A percentile compares a stretch with the other conserved stretches of the same genome.
phyloP scores from a whole-genome alignment of 2,888 invertebrate species.

The Lacanobia wlatinum region DNA sequence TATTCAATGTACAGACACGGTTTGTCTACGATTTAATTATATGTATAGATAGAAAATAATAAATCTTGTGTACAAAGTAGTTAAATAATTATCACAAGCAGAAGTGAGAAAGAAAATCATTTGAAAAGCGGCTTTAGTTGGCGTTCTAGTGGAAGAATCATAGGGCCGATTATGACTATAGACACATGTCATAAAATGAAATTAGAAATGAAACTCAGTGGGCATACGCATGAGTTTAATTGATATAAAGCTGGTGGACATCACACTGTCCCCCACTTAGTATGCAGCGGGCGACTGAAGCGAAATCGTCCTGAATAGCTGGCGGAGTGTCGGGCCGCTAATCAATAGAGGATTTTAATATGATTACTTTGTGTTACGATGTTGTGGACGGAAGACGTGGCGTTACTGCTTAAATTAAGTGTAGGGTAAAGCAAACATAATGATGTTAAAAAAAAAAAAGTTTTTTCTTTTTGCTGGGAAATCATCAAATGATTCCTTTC shows the following conservation, averaged over 20 bases:
- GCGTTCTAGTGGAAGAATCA: too few species aligned
- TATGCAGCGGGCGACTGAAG: conserved; percentile 77
- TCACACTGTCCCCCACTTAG: conserved; percentile 69
- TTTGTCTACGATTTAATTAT: too few species aligned
- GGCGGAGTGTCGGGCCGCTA: conserved; percentile 54
- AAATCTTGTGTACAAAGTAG: too few species aligned
- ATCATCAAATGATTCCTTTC: too few species aligned
- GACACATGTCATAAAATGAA: conserved; percentile 33
- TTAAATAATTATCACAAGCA: too few species aligned
- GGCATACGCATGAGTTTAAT: conserved; percentile 54
- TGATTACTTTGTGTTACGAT: conserved; percentile 55
- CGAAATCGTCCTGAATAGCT: conserved; percentile 85
- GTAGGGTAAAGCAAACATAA: too few species aligned
- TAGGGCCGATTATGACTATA: not conserved
- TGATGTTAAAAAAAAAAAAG: too few species aligned
- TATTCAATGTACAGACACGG: too few species aligned
- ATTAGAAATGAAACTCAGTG: conserved; percentile 56
- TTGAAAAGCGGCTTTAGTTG: too few species aligned
- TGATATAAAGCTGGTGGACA: conserved; percentile 55
- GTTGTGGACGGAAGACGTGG: conserved; percentile 9
- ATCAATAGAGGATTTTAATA: conserved; percentile 64
- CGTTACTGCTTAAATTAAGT: not conserved
- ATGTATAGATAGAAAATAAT: too few species aligned
- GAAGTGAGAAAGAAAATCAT: too few species aligned
- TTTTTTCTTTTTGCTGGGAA: too few species aligned